phyloP scores from a whole-genome alignment of 2,888 invertebrate genomes.

The Atrina japonica region DNA sequence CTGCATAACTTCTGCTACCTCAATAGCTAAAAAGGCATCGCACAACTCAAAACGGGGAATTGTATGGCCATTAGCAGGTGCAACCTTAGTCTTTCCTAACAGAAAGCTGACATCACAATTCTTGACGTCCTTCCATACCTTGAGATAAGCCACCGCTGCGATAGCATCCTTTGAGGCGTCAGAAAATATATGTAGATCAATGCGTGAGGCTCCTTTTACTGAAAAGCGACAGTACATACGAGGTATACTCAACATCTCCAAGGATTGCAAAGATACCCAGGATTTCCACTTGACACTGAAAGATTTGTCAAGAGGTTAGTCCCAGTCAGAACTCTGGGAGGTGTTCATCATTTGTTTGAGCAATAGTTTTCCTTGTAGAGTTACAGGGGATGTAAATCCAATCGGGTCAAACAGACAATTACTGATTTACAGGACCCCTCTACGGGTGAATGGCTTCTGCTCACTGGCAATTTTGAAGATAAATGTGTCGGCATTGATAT shows the following conservation, averaged over 20 bases:
- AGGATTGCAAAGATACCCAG: slow-evolving; percentile 36
- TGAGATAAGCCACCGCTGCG: slow-evolving; percentile 25
- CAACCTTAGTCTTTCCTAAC: slow-evolving; percentile 53
- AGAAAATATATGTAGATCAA: slow-evolving; percentile 40
- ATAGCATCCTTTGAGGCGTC: slow-evolving; percentile 47
- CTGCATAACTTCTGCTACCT: slow-evolving; percentile 41
- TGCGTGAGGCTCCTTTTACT: background rate
- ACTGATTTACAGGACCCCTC: slow-evolving; percentile 41
- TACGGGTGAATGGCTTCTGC: slow-evolving; percentile 32
- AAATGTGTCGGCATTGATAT: slow-evolving; percentile 27
- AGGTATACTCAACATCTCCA: slow-evolving; percentile 20
- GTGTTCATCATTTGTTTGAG: slow-evolving; percentile 35
- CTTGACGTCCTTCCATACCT: background rate
- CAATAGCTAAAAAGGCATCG: slow-evolving; percentile 50
- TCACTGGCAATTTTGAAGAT: slow-evolving; percentile 25
- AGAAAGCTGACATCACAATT: background rate
- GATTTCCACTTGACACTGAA: slow-evolving; percentile 19
- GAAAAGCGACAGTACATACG: slow-evolving; percentile 12
- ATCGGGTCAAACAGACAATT: slow-evolving; percentile 42
- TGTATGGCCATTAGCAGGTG: slow-evolving; percentile 45
- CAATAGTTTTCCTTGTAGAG: slow-evolving; percentile 37
- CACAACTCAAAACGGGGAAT: slow-evolving; percentile 56
- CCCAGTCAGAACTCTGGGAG: slow-evolving; percentile 34
- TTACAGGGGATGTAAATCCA: slow-evolving; percentile 39
- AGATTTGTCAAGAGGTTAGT: slow-evolving; percentile 30